Base-by-base conservation (phyloP, 2,888 invertebrate species). In the Neria commutata region DNA sequence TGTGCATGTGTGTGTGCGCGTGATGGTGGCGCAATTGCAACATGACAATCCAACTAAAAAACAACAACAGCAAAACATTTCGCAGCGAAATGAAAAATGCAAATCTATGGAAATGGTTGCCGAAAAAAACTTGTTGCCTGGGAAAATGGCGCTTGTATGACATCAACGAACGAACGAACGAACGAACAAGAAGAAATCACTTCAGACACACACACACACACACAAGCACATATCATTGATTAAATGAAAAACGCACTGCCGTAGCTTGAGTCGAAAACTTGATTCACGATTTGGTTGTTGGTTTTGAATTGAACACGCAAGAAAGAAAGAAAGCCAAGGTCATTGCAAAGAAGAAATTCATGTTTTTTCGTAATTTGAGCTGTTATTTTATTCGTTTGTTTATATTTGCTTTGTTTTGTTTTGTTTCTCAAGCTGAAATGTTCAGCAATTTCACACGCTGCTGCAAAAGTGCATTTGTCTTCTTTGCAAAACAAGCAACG, bases 261-360 rank as follows among this genome's bases (percentile, higher is more conserved):
- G 37, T n/a, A 4, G n/a, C n/a, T 37, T 37, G n/a, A 37, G n/a
- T 37, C 37, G n/a, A 42, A 50, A 50, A 50, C 50, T 50, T 50
- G 50, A 50, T 50, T 50, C 50, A 34, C 19, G 34, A 50, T 34
- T 50, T 34, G 10, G 8, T 21, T 34, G 33, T 19, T 29, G 33
- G 33, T n/a, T 25, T 29, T 6, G 21, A 17, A n/a, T 11, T 62
- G 62, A 73, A 63, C 74, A 75, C 71, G 64, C 75, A 75, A 72
- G 74, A 72, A 72, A 72, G 74, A 72, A 72, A 72, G 64, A 71
- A 46, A 75, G 74, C 74, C 75, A 72, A 72, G 72, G 72, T 72
- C 72, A 75, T 60, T 62, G 68, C 65, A 54, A 72, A 65, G 61
- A 34, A 37, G 54, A 55, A 55, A 33, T 48, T 55, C n/a, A n/a